Percentiles rank a stretch among this genome's conserved stretches.
These are phyloP conservation scores for Dinothrombium tinctorium DNA, from an alignment of 1,140 invertebrate genomes.

Conservation along the genomic window DNA sequence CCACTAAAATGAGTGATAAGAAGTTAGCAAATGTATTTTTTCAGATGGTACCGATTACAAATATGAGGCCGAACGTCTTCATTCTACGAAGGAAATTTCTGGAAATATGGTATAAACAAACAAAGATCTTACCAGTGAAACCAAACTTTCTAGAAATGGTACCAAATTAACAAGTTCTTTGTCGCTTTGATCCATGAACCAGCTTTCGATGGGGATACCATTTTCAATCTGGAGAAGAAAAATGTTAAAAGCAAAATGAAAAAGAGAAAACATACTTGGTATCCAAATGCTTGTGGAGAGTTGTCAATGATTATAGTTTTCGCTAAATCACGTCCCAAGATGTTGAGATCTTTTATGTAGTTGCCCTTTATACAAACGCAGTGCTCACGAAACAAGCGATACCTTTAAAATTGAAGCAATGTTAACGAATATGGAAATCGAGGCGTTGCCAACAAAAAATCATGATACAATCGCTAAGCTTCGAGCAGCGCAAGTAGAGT, in stretches of 20 bases:
- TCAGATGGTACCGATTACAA: conserved; percentile 61
- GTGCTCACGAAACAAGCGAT: conserved; percentile 74
- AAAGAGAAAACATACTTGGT: conserved; percentile 34
- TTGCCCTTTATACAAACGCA: conserved; percentile 86
- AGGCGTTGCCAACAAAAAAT: not conserved
- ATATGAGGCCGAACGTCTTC: conserved; percentile 76
- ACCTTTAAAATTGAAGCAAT: conserved; percentile 23
- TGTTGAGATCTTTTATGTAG: conserved; percentile 91
- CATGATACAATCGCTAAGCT: no score
- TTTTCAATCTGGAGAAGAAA: conserved; percentile 54
- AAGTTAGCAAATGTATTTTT: no score
- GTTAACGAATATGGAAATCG: not conserved
- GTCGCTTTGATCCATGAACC: conserved; percentile 79
- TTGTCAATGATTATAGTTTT: conserved; percentile 82
- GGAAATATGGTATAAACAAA: conserved; percentile 4
- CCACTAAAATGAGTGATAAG: no score
- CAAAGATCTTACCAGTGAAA: conserved; percentile 20
- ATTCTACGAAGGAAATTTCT: conserved; percentile 31
- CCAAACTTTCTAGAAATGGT: conserved; percentile 73
- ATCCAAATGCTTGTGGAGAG: conserved; percentile 72
- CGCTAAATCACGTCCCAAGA: conserved; percentile 68
- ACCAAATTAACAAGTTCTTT: conserved; percentile 71
- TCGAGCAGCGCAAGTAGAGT: no score
- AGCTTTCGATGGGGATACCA: conserved; percentile 90
- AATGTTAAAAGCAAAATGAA: conserved; percentile 14